Evolutionary conservation across 2,888 invertebrate genomes (phyloP).

Genomic region (Drosophila dives): DNA sequence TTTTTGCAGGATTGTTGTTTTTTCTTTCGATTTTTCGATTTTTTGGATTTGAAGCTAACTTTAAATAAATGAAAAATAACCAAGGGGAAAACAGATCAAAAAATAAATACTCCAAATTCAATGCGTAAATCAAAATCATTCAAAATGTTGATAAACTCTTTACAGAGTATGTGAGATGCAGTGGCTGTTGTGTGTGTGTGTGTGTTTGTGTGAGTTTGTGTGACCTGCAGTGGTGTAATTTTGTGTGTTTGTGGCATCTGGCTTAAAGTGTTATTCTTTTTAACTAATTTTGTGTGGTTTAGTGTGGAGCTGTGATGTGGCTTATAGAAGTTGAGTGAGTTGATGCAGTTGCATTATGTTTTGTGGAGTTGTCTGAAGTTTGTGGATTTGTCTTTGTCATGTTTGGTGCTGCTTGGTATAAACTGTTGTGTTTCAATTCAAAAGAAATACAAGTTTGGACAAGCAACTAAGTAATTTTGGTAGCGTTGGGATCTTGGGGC

Average conservation of each 20-base stretch:
- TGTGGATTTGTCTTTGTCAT: not conserved
- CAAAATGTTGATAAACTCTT: conserved; percentile 19
- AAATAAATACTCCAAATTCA: not conserved
- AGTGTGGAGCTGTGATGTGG: not conserved
- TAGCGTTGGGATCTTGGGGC: conserved; percentile 16
- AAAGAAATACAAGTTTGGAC: conserved; percentile 14
- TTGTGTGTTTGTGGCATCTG: not conserved
- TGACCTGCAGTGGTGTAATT: not conserved
- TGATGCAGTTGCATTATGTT: not conserved
- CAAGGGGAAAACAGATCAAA: conserved; percentile 8
- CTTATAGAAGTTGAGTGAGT: not conserved
- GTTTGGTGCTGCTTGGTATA: conserved; percentile 4
- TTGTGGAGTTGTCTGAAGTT: not conserved
- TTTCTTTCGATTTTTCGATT: not conserved
- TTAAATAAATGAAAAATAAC: conserved; percentile 19
- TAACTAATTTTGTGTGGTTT: not conserved
- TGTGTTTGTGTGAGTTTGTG: not conserved
- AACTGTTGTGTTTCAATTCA: conserved; percentile 16
- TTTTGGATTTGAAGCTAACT: conserved; percentile 53
- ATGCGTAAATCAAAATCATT: conserved; percentile 17
- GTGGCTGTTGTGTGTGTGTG: conserved; percentile 14
- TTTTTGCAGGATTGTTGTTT: conserved; percentile 35
- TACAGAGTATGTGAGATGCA: conserved; percentile 24
- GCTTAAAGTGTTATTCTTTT: not conserved
- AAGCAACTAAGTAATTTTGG: conserved; percentile 40